Conservation (phyloP, 2,888 invertebrate species). For the Miltochrista miniata region DNA sequence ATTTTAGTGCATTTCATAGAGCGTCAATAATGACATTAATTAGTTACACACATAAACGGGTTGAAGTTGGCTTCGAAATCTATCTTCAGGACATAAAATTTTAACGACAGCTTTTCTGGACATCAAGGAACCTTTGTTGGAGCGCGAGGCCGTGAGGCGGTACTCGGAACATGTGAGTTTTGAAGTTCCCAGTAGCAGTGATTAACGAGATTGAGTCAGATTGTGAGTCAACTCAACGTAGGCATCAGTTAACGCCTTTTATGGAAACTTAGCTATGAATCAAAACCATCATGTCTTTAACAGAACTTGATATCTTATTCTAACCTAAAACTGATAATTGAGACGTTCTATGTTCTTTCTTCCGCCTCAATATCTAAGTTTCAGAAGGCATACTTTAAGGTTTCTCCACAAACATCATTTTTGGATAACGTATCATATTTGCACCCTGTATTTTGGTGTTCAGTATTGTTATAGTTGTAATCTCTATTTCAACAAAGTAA, state of each 20-base stretch:
- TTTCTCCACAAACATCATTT: no score
- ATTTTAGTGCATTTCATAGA: constrained; percentile 1
- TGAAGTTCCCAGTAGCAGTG: constrained; percentile 16
- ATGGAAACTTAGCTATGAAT: background rate
- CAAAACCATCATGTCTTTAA: no score
- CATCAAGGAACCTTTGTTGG: background rate
- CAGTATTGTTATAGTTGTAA: no score
- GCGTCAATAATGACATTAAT: constrained; percentile 2
- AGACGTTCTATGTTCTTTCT: no score
- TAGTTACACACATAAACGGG: constrained; percentile 3
- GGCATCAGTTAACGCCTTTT: background rate
- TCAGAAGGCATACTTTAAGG: no score
- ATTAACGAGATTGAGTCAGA: constrained; percentile 25
- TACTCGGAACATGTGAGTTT: background rate
- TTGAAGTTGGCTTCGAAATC: background rate
- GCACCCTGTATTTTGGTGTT: no score
- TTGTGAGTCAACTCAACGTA: constrained; percentile 22
- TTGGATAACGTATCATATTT: no score
- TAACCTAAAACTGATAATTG: no score
- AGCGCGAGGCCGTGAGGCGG: background rate
- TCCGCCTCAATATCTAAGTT: no score
- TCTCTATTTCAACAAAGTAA: no score
- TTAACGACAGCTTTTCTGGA: background rate
- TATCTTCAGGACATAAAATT: background rate
- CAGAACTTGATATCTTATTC: no score